A percentile compares a stretch with the other conserved stretches of the same genome.
These are phyloP conservation scores for Hesperia comma DNA, from an alignment of 2,888 invertebrate genomes.

Conservation along the genomic window DNA sequence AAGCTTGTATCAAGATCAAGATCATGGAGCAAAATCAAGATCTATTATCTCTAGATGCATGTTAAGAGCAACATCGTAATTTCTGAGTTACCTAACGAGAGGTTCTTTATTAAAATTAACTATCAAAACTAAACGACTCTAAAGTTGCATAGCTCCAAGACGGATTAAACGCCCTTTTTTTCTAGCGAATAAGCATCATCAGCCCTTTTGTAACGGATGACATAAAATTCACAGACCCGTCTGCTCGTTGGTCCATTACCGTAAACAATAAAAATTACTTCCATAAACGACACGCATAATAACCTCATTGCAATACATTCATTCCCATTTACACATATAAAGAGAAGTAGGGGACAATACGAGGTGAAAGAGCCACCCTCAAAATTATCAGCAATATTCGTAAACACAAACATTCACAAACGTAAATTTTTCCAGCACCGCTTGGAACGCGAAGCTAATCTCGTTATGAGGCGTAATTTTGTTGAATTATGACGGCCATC, in stretches of 20 bases:
- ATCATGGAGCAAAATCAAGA: too few relatives aligned
- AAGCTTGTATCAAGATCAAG: too few relatives aligned
- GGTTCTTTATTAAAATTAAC: too few relatives aligned
- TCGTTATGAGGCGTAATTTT: conserved; percentile 59
- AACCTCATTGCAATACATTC: background rate
- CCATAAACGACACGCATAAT: background rate
- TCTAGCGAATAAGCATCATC: too few relatives aligned
- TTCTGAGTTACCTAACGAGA: too few relatives aligned
- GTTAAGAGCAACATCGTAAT: too few relatives aligned
- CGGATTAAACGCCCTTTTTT: too few relatives aligned
- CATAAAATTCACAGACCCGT: too few relatives aligned
- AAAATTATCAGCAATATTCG: conserved; percentile 24
- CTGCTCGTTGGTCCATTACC: background rate
- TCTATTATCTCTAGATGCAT: too few relatives aligned
- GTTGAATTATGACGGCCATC: conserved; percentile 62
- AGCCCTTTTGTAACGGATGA: too few relatives aligned
- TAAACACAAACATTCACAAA: conserved; percentile 22
- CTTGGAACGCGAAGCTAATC: conserved; percentile 57
- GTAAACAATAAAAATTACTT: background rate
- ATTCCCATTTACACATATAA: conserved; percentile 3
- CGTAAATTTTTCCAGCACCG: conserved; percentile 23
- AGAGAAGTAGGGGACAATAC: conserved; percentile 5
- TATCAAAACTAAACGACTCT: too few relatives aligned
- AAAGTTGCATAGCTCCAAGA: too few relatives aligned
- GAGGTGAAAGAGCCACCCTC: conserved; percentile 13